These are phyloP conservation scores for Lagorchestes hirsutus DNA, from an alignment of 2,797 vertebrate species.

Conservation along the genomic window DNA sequence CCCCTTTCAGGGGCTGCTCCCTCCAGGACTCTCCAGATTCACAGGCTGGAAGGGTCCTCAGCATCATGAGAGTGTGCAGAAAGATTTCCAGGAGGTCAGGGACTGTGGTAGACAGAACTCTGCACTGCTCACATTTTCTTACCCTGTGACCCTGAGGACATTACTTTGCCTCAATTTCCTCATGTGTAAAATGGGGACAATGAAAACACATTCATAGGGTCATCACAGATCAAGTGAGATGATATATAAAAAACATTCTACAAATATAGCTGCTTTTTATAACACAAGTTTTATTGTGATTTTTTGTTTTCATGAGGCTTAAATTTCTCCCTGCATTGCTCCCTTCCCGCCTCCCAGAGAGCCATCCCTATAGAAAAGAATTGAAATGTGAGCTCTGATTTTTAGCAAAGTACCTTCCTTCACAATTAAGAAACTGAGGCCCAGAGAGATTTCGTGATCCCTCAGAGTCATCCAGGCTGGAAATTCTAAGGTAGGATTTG, in stretches of 20 bases:
- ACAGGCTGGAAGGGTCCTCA: not conserved
- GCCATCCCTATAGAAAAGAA: not conserved
- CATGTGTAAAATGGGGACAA: not conserved
- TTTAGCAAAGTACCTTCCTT: not conserved
- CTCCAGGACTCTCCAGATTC: not conserved
- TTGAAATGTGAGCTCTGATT: not conserved
- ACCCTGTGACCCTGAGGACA: not conserved
- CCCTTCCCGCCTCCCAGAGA: not conserved
- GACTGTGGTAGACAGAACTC: not conserved
- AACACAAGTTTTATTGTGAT: not conserved
- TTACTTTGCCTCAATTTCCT: not conserved
- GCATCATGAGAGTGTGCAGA: not conserved
- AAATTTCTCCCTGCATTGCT: not conserved
- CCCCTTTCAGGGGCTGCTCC: not conserved
- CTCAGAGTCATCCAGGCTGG: not conserved
- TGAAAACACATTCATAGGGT: not conserved
- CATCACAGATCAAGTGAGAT: not conserved
- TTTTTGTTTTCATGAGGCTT: not conserved
- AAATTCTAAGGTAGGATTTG: not conserved
- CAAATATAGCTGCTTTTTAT: too few species aligned
- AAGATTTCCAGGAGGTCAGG: not conserved
- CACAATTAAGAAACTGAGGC: not conserved
- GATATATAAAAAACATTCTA: not conserved
- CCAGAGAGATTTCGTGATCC: not conserved
- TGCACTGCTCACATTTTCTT: not conserved